Conservation (phyloP, 2,113 vertebrate species). For the Sphyrna mokarran region DNA sequence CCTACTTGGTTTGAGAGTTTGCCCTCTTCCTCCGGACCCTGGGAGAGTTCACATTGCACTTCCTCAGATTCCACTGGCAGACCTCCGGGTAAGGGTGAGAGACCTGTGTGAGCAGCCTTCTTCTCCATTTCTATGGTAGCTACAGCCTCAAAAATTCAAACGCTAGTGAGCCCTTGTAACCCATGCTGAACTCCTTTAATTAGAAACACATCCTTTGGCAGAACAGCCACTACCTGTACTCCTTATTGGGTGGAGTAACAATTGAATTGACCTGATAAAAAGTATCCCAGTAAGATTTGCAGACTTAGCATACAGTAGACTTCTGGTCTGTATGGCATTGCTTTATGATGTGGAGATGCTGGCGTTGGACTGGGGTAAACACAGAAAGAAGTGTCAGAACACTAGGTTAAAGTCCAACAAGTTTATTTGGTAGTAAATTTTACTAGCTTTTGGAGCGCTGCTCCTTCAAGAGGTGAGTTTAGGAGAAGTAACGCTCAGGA, state of each 20-base stretch:
- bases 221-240: background rate
- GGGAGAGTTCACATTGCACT: background rate
- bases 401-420: too few relatives aligned
- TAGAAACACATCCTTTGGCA: background rate
- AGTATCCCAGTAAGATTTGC: background rate
- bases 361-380: too few relatives aligned
- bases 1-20: background rate
- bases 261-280: background rate
- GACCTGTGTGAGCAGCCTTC: background rate
- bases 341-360: background rate
- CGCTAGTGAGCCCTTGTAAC: background rate
- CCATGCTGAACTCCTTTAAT: background rate
- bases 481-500: too few relatives aligned
- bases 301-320: background rate
- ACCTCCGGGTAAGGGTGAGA: too few relatives aligned
- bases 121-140: background rate
- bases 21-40: background rate
- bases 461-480: too few relatives aligned
- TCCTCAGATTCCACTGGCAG: background rate
- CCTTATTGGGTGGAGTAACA: background rate
- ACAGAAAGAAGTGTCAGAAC: too few relatives aligned
- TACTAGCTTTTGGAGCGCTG: too few relatives aligned
- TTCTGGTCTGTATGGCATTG: background rate
- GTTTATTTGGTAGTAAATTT: too few relatives aligned
- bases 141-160: background rate